Conservation (phyloP, 2,113 vertebrate genomes). For the Oceanites oceanicus region DNA sequence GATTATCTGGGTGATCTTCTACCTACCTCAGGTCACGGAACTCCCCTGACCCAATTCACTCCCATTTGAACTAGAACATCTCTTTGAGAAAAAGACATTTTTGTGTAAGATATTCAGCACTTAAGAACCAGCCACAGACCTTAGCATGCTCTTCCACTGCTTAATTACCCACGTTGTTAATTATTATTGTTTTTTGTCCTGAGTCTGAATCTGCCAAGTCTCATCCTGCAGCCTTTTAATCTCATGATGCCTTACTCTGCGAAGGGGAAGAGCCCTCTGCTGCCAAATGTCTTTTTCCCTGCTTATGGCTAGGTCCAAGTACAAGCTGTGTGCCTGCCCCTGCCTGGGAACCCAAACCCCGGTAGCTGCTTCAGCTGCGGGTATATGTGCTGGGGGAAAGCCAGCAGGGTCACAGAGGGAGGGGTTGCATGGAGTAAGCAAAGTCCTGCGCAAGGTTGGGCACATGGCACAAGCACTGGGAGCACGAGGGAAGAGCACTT, state of each 20-base stretch:
- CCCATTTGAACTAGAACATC: neutral
- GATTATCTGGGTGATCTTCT: neutral
- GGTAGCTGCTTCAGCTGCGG: fast-evolving
- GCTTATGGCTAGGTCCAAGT: neutral
- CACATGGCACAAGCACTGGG: neutral
- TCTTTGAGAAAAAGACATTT: neutral
- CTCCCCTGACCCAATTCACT: neutral
- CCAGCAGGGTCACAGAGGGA: fast-evolving
- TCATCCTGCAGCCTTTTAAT: neutral
- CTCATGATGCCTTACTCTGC: neutral
- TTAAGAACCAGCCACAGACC: neutral
- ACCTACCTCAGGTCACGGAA: slow-evolving; percentile 11
- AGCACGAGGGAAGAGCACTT: neutral
- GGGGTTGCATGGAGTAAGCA: neutral
- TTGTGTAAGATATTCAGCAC: neutral
- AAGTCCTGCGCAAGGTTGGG: neutral
- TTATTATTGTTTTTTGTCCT: neutral
- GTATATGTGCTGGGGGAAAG: neutral
- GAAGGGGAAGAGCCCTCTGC: neutral
- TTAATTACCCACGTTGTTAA: neutral
- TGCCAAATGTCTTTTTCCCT: neutral
- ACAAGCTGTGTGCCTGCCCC: neutral
- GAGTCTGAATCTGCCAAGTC: neutral
- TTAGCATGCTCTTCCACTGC: neutral
- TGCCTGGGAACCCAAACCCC: neutral